Evolutionary conservation across 2,797 vertebrate species (phyloP).

Genomic region (Periophthalmus magnuspinnatus): DNA sequence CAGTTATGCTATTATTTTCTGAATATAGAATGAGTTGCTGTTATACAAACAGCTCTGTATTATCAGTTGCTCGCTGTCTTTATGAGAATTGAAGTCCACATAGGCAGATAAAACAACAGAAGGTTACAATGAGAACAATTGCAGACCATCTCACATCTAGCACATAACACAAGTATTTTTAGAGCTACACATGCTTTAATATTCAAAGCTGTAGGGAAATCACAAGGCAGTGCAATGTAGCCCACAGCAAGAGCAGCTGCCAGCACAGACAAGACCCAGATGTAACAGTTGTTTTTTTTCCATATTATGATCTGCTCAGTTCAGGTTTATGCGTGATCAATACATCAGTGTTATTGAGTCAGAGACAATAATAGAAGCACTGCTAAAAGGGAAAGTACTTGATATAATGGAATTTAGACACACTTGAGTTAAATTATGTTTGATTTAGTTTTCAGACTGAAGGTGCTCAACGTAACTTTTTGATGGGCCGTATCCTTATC

Average conservation of each 20-base stretch:
- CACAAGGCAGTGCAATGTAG: not conserved
- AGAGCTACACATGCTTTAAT: not conserved
- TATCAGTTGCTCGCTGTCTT: not conserved
- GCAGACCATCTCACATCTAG: not conserved
- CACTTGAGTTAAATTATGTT: not conserved
- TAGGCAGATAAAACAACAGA: conserved; percentile 2
- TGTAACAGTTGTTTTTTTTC: conserved; percentile 9
- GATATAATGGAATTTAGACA: not conserved
- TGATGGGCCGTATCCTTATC: no score
- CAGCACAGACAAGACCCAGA: not conserved
- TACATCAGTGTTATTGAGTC: conserved; percentile 9
- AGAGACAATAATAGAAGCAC: conserved; percentile 12
- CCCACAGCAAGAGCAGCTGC: conserved; percentile 4
- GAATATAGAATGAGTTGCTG: not conserved
- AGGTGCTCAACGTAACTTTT: not conserved
- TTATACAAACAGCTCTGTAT: not conserved
- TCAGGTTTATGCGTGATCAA: conserved; percentile 12
- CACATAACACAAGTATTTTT: conserved; percentile 3
- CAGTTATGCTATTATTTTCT: not conserved
- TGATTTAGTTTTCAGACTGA: not conserved
- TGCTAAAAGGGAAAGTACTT: conserved; percentile 7
- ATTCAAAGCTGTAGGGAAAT: not conserved
- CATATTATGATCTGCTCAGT: conserved; percentile 3
- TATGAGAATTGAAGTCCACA: not conserved
- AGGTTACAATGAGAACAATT: not conserved